Evolutionary conservation across 2,113 vertebrate genomes (phyloP), one percentile per base, ranked within the genome.

Genomic region (Raja brachyura): DNA sequence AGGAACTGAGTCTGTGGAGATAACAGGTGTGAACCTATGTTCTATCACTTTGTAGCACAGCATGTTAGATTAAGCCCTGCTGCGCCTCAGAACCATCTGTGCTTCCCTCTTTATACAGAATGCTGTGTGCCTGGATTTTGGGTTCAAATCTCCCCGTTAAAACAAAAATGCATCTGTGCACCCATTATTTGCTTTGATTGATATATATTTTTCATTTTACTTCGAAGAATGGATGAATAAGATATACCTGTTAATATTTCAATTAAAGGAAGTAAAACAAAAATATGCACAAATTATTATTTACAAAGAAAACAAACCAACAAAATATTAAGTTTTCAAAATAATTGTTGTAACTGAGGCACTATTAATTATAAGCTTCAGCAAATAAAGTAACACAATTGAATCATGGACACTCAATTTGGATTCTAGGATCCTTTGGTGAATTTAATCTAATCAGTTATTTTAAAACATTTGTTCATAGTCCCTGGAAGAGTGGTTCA

Each of bases 1-100:
- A 88, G 83, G 83, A 88, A 88, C 83, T 88, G 59, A 66, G 28
- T 88, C 16, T 63, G 59, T 63, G 83, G 28, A 61, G 61, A 31
- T 88, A 88, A 88, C 83, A 88, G 83, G 59, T 88, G 83, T 88
- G 83, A 88, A 61, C 83, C 83, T 63, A 31, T 63, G 83, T 88
- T 88, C 56, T 88, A 63, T 18, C 83, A 88, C 59, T 88, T 88
- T 66, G 81, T 66, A 88, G 59, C 83, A 88, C 59, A 88, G 83
- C 83, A 88, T 63, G n/a, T 66, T 88, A 88, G 83, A 88, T 63
- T 88, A 16, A 14, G 61, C 83, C 83, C 63, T 66, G 59, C n/a
- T 88, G 83, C 63, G 83, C 61, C 83, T 88, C 83, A 88, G 59
- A 2, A 14, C 83, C 83, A 88, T 88, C 83, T 88, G 83, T 31